Evolutionary conservation across 2,888 invertebrate genomes (phyloP), one percentile per base, ranked within the genome.

Genomic region (Aleiodes alternator): DNA sequence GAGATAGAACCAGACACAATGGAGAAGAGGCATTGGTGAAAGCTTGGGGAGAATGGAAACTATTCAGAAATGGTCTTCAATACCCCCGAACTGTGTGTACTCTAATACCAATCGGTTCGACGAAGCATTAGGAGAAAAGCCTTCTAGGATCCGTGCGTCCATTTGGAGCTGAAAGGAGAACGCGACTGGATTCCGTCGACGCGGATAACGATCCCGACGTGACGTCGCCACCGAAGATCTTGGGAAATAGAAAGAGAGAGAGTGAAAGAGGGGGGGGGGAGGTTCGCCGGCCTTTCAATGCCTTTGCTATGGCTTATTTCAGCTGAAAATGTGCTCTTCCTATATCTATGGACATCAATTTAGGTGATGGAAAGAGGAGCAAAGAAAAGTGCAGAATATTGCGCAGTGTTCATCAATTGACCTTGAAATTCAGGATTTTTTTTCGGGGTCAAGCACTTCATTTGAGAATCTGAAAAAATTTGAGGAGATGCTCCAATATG

Each of bases 141-240:
- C n/a, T 14, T 61, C 61, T 61, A 61, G 61, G 38, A 61, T 4
- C 38, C 57, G 29, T 9, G 57, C 57, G 61, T 61, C 61, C 61
- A 61, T 61, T 66, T 48, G 12, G 11, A 43, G 5, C 43, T 38
- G 61, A 59, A 75, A 56, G 75, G 72, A 59, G 55, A 61, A 79
- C 76, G 79, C 79, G 79, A 81, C 80, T 82, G 82, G 82, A 84
- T 82, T 82, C 76, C 81, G 79, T 83, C 82, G 81, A 81, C 81
- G 83, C 82, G 80, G 84, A 85, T 86, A 85, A 86, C 82, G 85
- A 82, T 82, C 78, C 80, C 83, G 81, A 86, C 86, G 86, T 86
- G 86, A 85, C 85, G 84, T 75, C 76, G 69, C 69, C 76, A 71
- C 75, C 66, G 76, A 77, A 53, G 16, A 53, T 53, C 53, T 53